phyloP scores from a whole-genome alignment of 2,113 vertebrate species.

The Pedetes capensis region DNA sequence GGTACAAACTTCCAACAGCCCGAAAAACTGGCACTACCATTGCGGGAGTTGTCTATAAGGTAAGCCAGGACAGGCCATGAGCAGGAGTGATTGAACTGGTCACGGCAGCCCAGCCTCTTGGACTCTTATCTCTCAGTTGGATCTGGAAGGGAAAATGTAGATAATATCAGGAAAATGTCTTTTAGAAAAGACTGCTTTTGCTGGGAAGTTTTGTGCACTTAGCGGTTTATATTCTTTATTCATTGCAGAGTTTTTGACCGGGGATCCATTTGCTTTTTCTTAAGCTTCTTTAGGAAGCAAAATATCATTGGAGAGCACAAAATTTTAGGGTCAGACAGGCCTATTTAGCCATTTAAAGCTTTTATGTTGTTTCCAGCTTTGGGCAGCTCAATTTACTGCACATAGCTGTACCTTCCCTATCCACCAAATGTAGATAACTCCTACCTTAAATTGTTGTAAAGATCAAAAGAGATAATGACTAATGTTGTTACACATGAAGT shows the following conservation, averaged over 20 bases:
- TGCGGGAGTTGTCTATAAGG: constrained; percentile 94
- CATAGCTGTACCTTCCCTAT: not conserved
- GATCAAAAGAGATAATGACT: not conserved
- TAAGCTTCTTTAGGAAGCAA: not conserved
- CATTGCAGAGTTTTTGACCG: not conserved
- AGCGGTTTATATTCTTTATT: not conserved
- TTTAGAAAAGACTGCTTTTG: not conserved
- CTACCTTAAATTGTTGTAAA: not conserved
- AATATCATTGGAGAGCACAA: not conserved
- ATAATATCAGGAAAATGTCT: not conserved
- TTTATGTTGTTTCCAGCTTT: not conserved
- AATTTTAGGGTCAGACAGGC: not conserved
- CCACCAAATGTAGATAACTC: not conserved
- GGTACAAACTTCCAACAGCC: constrained; percentile 86
- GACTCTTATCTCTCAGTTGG: not conserved
- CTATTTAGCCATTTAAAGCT: not conserved
- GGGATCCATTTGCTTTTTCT: not conserved
- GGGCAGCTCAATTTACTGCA: not conserved
- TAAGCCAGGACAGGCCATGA: constrained; percentile 64
- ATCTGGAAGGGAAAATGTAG: not conserved
- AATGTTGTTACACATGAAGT: not conserved
- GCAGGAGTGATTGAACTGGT: not conserved
- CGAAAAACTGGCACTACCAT: constrained; percentile 98
- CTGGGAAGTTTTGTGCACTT: not conserved
- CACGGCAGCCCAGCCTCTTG: not conserved